Evolutionary conservation across 2,113 vertebrate genomes (phyloP).

Genomic region (Varanus komodoensis): DNA sequence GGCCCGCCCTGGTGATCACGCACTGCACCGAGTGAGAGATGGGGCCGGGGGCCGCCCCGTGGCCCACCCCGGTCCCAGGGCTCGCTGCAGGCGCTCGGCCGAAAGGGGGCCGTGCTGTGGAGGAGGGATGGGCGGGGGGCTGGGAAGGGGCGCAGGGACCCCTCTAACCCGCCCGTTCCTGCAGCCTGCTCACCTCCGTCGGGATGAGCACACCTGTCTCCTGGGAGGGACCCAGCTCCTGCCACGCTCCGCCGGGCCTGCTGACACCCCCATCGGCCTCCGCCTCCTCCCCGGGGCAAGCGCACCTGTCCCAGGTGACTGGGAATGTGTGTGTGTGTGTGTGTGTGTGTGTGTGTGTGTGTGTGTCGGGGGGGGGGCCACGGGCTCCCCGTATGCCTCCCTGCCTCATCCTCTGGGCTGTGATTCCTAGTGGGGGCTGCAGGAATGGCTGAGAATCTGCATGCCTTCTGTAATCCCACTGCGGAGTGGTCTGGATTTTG

Average conservation of each 20-base stretch:
- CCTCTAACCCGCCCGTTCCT: not conserved
- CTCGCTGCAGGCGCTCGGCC: too few relatives aligned
- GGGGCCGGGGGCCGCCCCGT: slow-evolving; percentile 54
- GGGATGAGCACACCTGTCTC: slow-evolving; percentile 66
- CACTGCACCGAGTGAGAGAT: slow-evolving; percentile 86
- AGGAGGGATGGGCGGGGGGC: too few relatives aligned
- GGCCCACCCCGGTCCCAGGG: too few relatives aligned
- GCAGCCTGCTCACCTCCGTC: slow-evolving; percentile 73
- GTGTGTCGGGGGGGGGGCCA: not conserved
- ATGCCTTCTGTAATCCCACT: not conserved
- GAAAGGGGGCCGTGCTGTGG: too few relatives aligned
- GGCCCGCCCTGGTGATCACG: slow-evolving; percentile 86
- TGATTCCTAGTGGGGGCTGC: not conserved
- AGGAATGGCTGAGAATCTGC: not conserved
- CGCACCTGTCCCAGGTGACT: slow-evolving; percentile 85
- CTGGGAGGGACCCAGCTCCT: slow-evolving; percentile 62
- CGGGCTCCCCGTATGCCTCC: not conserved
- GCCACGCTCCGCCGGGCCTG: slow-evolving; percentile 48
- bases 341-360: not conserved
- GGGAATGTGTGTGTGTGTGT: too few relatives aligned
- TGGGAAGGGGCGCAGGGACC: too few relatives aligned
- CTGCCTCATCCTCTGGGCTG: not conserved
- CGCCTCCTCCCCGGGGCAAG: slow-evolving; percentile 66
- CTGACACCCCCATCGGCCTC: slow-evolving; percentile 52
- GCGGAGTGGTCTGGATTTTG: too few relatives aligned